Evolutionary conservation across 2,113 vertebrate genomes (phyloP), one percentile per base, ranked within the genome.

Genomic region (Proterorhinus semilunaris): DNA sequence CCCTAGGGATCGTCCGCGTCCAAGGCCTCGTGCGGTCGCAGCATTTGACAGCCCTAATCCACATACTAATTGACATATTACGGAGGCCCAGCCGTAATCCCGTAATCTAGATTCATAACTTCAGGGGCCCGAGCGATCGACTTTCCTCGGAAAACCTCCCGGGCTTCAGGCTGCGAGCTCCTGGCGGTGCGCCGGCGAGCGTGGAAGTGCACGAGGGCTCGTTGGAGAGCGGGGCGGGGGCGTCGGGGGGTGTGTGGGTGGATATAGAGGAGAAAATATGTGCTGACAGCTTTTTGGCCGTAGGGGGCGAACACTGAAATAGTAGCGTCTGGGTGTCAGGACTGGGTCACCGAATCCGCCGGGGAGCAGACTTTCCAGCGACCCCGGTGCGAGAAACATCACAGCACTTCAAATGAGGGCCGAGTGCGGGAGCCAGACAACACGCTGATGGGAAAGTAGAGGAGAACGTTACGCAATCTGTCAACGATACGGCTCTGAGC

Each of bases 221-320:
- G 8, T 36, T 65, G 65, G 15, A 21, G 16, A 61, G 57, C 53
- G 63, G 75, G 71, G 78, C 52, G 75, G 75, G 64, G 82, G n/a
- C n/a, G n/a, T 45, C 12, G 45, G 44, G 66, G 55, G 42, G 61
- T 65, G 54, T 69, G 27, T 50, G n/a, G 57, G 82, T 62, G 81
- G 87, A 83, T 82, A 83, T 83, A 83, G 83, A 76, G 83, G 82
- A 83, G 86, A 81, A 89, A 88, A 83, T 82, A 86, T 85, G 88
- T 85, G 87, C 71, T 87, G 90, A 91, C 87, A 89, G 87, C 74
- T 88, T 83, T 87, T 87, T 88, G 85, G 86, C 87, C 62, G 6
- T 47, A 66, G 76, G 88, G 83, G 68, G 15, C 47, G 66, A 81
- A 75, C 76, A 74, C 83, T 83, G 86, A 83, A 89, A 88, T 86